Evolutionary conservation across 1,140 invertebrate species (phyloP), one percentile per base, ranked within the genome.

Genomic region (Cydia fagiglandana): DNA sequence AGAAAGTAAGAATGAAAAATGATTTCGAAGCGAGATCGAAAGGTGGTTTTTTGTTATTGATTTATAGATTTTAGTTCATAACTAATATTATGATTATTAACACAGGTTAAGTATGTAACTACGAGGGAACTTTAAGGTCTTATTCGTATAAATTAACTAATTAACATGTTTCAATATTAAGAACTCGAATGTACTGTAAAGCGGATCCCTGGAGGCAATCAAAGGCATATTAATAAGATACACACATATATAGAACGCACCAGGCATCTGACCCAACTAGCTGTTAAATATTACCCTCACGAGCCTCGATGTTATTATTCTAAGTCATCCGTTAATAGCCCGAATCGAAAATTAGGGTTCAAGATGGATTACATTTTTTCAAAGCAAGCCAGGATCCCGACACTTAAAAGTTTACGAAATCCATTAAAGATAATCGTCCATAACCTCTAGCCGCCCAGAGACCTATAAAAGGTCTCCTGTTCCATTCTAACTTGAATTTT

Each of bases 391-490:
- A 84, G 82, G 83, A 84, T 86, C 83, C 80, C 83, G 77, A 89
- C 83, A 89, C 82, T 85, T 88, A 84, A 86, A 81, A 82, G 83
- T 88, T 88, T 86, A 85, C 80, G 85, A 82, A 89, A 89, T 81
- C 88, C 86, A 91, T 90, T 91, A 92, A 88, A 88, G 81, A 88
- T 90, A 91, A 91, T 91, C 86, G 85, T 82, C 79, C 78, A 84
- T 86, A n/a, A n/a, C n/a, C n/a, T n/a, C n/a, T n/a, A n/a, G n/a
- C n/a, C n/a, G n/a, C n/a, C n/a, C n/a, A n/a, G n/a, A n/a, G n/a
- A n/a, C n/a, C n/a, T n/a, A n/a, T n/a, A n/a, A n/a, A n/a, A n/a
- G n/a, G n/a, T n/a, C n/a, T n/a, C n/a, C n/a, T n/a, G n/a, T n/a
- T n/a, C n/a, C n/a, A n/a, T n/a, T n/a, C n/a, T n/a, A n/a, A n/a